Percentiles rank a stretch among this genome's conserved stretches.
phyloP scores from a whole-genome alignment of 2,797 vertebrate genomes.

The Macropus fuliginosus region DNA sequence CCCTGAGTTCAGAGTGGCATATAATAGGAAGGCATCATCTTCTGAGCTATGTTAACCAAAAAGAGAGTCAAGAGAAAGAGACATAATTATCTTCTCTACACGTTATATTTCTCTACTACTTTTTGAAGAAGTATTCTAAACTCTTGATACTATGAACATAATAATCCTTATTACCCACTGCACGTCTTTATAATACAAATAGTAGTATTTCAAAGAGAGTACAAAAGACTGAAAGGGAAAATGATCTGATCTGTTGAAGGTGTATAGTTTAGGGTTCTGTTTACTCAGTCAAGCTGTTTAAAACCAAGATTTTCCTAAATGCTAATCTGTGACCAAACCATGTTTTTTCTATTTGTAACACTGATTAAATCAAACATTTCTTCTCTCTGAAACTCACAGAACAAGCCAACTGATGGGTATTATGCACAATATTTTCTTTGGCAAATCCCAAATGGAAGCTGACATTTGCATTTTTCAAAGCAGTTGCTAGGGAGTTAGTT shows the following conservation, averaged over 20 bases:
- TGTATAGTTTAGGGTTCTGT: not conserved
- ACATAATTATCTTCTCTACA: slow-evolving; percentile 2
- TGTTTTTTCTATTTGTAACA: slow-evolving; percentile 26
- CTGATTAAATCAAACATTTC: not conserved
- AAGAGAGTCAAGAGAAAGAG: slow-evolving; percentile 44
- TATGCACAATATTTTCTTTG: slow-evolving; percentile 28
- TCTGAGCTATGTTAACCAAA: slow-evolving; percentile 90
- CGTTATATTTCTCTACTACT: slow-evolving; percentile 2
- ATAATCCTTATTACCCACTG: not conserved
- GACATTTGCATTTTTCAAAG: slow-evolving; percentile 33
- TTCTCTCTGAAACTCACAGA: slow-evolving; percentile 8
- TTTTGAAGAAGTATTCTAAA: slow-evolving; percentile 9
- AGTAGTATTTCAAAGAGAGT: not conserved
- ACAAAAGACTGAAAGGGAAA: not conserved
- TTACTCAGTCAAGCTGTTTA: not conserved
- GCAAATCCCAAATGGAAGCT: slow-evolving; percentile 27
- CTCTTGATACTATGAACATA: slow-evolving; percentile 15
- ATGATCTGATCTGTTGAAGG: not conserved
- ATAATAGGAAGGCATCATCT: slow-evolving; percentile 96
- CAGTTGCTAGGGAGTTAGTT: slow-evolving; percentile 30
- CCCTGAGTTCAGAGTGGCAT: slow-evolving; percentile 93
- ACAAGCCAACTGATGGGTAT: not conserved
- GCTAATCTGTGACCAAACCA: slow-evolving; percentile 13
- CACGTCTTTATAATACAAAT: not conserved
- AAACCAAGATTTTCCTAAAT: not conserved